Conservation (phyloP, 2,797 vertebrate species). For the Poecilia picta region DNA sequence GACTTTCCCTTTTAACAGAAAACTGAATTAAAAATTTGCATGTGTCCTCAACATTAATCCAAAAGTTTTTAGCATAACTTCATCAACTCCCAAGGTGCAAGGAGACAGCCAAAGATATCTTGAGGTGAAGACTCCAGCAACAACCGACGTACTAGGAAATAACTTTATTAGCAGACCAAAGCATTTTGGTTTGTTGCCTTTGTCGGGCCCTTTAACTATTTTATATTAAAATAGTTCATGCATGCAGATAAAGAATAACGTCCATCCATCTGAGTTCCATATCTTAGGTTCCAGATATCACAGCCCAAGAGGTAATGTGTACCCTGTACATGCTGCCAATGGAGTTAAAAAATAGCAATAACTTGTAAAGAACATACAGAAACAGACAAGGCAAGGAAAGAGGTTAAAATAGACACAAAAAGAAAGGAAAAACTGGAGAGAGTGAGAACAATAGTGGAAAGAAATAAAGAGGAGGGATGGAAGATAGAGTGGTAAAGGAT, state of each 20-base stretch:
- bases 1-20: not conserved
- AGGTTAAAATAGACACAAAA: constrained; percentile 32
- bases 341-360: not conserved
- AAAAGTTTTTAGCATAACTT: not conserved
- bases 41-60: not conserved
- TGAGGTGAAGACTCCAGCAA: not conserved
- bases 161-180: not conserved
- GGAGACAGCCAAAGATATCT: not conserved
- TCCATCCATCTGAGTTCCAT: not conserved
- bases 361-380: constrained; percentile 24
- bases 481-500: constrained; percentile 65
- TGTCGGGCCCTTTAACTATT: not conserved
- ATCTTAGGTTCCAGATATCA: not conserved
- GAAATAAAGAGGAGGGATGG: constrained; percentile 21
- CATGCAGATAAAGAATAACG: too few species aligned
- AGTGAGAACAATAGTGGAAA: constrained; percentile 56
- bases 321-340: not conserved
- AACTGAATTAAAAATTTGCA: not conserved
- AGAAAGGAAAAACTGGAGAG: constrained; percentile 38
- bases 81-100: not conserved
- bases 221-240: not conserved
- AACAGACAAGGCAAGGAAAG: constrained; percentile 52
- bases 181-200: not conserved
- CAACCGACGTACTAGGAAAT: not conserved
- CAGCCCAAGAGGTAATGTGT: not conserved